These are phyloP conservation scores for Clarias gariepinus DNA, from an alignment of 2,113 vertebrate genomes.

Conservation along the genomic window DNA sequence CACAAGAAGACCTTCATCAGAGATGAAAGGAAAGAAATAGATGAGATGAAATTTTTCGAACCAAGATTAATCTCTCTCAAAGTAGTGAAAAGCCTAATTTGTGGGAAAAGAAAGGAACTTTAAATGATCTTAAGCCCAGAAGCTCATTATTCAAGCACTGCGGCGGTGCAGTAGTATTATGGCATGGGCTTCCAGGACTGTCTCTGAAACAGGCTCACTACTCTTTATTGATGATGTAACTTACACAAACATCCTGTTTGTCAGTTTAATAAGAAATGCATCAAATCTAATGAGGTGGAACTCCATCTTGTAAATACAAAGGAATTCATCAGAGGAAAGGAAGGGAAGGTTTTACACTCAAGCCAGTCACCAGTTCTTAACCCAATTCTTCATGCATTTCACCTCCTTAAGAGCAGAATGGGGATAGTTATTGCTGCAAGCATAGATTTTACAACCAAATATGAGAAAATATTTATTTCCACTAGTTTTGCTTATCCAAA, in stretches of 20 bases:
- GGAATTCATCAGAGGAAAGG: neutral
- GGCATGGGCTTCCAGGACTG: neutral
- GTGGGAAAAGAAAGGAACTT: neutral
- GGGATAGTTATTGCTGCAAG: neutral
- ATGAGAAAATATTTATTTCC: neutral
- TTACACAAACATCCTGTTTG: neutral
- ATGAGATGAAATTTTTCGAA: neutral
- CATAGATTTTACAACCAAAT: neutral
- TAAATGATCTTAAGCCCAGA: neutral
- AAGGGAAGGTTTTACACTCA: neutral
- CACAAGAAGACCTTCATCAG: neutral
- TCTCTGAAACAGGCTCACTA: neutral
- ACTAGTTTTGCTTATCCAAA: neutral
- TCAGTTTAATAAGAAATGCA: neutral
- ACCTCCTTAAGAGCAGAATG: neutral
- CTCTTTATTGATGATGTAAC: neutral
- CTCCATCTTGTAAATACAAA: neutral
- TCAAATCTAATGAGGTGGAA: neutral
- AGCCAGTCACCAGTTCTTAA: neutral
- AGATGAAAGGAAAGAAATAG: neutral
- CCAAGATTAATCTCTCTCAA: neutral
- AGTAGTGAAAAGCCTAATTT: neutral
- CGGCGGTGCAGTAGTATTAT: neutral
- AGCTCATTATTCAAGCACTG: neutral
- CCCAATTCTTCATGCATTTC: neutral